Evolutionary conservation across 1,140 invertebrate genomes (phyloP).

Genomic region (Lutraria rhynchaena): DNA sequence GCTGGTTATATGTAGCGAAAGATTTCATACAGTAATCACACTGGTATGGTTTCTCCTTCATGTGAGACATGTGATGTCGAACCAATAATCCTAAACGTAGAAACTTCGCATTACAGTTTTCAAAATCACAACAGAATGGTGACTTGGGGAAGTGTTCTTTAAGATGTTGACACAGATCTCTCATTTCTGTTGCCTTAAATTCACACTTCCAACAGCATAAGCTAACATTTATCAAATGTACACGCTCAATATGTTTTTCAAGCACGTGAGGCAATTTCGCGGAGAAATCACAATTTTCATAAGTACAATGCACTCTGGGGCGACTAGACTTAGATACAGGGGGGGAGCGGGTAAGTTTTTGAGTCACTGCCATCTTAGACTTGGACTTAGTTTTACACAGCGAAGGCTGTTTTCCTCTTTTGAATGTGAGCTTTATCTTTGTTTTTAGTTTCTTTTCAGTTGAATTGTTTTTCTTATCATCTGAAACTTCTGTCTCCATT

Average conservation of each 20-base stretch:
- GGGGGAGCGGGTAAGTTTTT: neutral
- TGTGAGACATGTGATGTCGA: slow-evolving; percentile 84
- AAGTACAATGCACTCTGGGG: slow-evolving; percentile 32
- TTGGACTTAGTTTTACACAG: neutral
- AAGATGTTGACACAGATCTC: slow-evolving; percentile 87
- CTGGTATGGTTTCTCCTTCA: slow-evolving; percentile 83
- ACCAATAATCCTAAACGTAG: slow-evolving; percentile 84
- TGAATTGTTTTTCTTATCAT: neutral
- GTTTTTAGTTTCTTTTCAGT: neutral
- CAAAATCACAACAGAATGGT: slow-evolving; percentile 85
- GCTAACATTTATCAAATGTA: slow-evolving; percentile 76
- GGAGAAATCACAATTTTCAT: slow-evolving; percentile 43
- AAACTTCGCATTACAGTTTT: slow-evolving; percentile 84
- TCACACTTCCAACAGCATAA: slow-evolving; percentile 86
- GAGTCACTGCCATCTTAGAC: neutral
- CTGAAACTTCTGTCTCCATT: neutral
- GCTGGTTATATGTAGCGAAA: slow-evolving; percentile 82
- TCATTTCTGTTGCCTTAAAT: slow-evolving; percentile 87
- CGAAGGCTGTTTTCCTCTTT: neutral
- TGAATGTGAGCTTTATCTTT: slow-evolving; percentile 18
- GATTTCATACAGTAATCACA: slow-evolving; percentile 82
- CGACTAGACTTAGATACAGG: neutral
- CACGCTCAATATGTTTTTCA: slow-evolving; percentile 51
- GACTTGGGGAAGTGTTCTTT: slow-evolving; percentile 85
- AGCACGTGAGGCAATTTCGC: slow-evolving; percentile 11